These are phyloP conservation scores for Fregetta grallaria DNA, from an alignment of 2,113 vertebrate species.

Conservation along the genomic window DNA sequence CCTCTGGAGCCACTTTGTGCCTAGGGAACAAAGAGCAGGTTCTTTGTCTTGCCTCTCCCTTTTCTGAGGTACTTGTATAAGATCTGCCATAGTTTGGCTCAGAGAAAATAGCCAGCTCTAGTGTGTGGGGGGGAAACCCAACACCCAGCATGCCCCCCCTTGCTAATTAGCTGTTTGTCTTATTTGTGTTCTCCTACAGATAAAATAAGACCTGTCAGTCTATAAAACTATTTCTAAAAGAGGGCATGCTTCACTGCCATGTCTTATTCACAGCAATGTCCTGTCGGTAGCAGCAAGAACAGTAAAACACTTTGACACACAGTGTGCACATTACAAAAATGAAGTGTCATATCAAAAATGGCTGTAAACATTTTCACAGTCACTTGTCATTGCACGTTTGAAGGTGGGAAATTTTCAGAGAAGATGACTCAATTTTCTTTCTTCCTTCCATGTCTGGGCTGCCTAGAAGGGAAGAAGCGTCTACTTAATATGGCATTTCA, in stretches of 20 bases:
- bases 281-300: neutral
- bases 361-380: constrained; percentile 53
- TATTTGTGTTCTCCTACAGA: neutral
- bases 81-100: neutral
- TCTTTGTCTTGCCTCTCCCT: neutral
- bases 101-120: neutral
- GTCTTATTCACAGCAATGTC: constrained; percentile 7
- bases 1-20: neutral
- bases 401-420: constrained; percentile 36
- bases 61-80: neutral
- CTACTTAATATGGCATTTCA: neutral
- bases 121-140: neutral
- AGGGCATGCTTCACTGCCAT: constrained; percentile 10
- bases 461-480: neutral
- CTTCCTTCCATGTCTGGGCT: neutral
- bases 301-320: constrained; percentile 37
- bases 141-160: fast-evolving
- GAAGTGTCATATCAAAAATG: constrained; percentile 26
- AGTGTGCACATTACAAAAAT: neutral
- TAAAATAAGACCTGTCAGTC: neutral
- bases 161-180: neutral
- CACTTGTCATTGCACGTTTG: constrained; percentile 27
- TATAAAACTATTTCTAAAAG: neutral
- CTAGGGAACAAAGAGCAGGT: neutral
- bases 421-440: neutral